Percentiles rank a stretch among this genome's conserved stretches.
These are phyloP conservation scores for Sipunculus nudus DNA, from an alignment of 2,888 invertebrate genomes.

Conservation along the genomic window DNA sequence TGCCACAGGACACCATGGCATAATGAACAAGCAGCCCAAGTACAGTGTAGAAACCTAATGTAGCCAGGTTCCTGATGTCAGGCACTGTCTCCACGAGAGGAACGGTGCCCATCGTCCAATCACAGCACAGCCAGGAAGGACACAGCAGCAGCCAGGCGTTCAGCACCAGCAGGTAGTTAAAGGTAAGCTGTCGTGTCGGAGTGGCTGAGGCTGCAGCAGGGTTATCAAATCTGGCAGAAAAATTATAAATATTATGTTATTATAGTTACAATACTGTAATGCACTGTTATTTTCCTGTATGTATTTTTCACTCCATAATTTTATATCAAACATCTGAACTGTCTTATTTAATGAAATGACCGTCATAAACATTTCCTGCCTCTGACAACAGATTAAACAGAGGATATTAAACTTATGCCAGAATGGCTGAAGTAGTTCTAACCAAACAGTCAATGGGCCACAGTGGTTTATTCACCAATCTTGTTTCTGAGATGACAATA, in stretches of 20 bases:
- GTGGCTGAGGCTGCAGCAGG: slow-evolving; percentile 89
- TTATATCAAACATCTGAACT: too few relatives aligned
- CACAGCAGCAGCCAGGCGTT: slow-evolving; percentile 90
- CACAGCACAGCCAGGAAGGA: slow-evolving; percentile 92
- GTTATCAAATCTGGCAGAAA: slow-evolving; percentile 84
- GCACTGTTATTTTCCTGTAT: too few relatives aligned
- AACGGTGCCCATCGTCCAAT: slow-evolving; percentile 98
- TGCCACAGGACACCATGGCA: slow-evolving; percentile 45
- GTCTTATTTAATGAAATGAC: too few relatives aligned
- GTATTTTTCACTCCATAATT: too few relatives aligned
- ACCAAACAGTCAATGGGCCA: too few relatives aligned
- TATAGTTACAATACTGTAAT: too few relatives aligned
- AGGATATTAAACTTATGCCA: too few relatives aligned
- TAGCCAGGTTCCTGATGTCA: slow-evolving; percentile 85
- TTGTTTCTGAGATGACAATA: too few relatives aligned
- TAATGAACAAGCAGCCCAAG: slow-evolving; percentile 52
- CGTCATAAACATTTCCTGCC: too few relatives aligned
- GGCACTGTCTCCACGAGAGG: slow-evolving; percentile 82
- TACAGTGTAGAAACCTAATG: slow-evolving; percentile 75
- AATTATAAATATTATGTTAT: background rate
- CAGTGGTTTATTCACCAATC: too few relatives aligned
- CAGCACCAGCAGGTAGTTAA: slow-evolving; percentile 89
- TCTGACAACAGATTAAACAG: too few relatives aligned
- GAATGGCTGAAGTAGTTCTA: too few relatives aligned
- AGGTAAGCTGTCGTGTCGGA: slow-evolving; percentile 88